Percentiles rank a stretch among this genome's conserved stretches.
phyloP scores from a whole-genome alignment of 2,113 vertebrate species.

The Turnix velox region DNA sequence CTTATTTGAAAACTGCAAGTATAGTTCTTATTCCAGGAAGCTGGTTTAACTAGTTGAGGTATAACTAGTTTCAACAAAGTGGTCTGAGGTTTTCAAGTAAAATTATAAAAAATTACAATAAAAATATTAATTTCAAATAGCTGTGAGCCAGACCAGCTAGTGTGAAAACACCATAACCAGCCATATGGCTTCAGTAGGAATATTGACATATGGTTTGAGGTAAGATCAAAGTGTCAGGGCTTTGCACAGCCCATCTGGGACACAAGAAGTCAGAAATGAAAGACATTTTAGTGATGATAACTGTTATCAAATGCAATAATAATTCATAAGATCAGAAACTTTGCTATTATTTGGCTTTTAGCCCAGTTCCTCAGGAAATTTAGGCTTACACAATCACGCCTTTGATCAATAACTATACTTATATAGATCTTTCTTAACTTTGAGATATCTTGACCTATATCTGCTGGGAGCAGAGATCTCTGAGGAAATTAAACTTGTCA shows the following conservation, averaged over 20 bases:
- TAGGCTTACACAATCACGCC: accelerated
- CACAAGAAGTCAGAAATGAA: background rate
- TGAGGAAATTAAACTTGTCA: background rate
- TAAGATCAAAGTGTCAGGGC: background rate
- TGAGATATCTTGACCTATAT: background rate
- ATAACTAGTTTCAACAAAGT: background rate
- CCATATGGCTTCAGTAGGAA: background rate
- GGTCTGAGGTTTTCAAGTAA: background rate
- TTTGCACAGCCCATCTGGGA: background rate
- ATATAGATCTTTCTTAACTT: background rate
- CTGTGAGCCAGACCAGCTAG: background rate
- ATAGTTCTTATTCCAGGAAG: background rate
- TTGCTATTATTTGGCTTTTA: background rate
- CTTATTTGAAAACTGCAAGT: background rate
- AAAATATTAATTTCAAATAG: background rate
- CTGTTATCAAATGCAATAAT: background rate
- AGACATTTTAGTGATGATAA: background rate
- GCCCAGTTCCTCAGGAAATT: background rate
- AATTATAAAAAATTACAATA: background rate
- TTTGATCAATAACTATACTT: background rate
- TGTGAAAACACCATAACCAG: background rate
- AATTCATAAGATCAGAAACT: background rate
- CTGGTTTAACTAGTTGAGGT: background rate
- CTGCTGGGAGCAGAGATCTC: background rate
- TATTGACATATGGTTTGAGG: background rate